These are phyloP conservation scores for Pangasius krempfi DNA, from an alignment of 2,797 vertebrate species.

Conservation along the genomic window DNA sequence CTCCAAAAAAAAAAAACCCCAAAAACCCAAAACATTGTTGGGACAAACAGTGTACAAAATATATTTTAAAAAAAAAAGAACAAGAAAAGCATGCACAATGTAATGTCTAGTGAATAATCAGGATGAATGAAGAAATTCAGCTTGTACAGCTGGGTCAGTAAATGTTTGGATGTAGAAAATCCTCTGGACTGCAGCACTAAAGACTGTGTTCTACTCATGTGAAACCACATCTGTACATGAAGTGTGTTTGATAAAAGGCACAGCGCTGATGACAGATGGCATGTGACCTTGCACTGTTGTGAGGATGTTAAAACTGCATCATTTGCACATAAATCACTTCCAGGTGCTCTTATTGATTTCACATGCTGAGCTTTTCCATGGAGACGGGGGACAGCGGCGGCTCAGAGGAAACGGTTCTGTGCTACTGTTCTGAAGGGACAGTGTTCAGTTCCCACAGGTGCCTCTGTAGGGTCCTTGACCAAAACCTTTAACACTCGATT, in stretches of 20 bases:
- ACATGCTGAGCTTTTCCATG: background rate
- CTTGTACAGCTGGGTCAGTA: background rate
- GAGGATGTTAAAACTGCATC: background rate
- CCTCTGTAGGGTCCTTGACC: background rate
- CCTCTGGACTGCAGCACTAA: background rate
- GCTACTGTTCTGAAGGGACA: background rate
- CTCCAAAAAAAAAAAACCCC: background rate
- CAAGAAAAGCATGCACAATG: background rate
- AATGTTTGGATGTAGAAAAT: constrained; percentile 17
- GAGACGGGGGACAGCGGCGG: background rate
- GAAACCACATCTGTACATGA: constrained; percentile 1
- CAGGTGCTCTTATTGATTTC: background rate
- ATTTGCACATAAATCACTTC: background rate
- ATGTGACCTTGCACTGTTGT: constrained; percentile 8
- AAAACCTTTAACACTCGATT: background rate
- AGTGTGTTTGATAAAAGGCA: background rate
- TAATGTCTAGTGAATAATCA: background rate
- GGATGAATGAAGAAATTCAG: background rate
- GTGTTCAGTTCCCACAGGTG: background rate
- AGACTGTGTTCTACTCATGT: background rate
- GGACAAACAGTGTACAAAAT: background rate
- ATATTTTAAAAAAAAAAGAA: background rate
- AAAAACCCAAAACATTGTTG: background rate
- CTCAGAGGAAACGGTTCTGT: no score
- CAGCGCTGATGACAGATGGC: constrained; percentile 25